Conservation (phyloP, 1,140 invertebrate species). For the Drosophila pallidifrons region DNA sequence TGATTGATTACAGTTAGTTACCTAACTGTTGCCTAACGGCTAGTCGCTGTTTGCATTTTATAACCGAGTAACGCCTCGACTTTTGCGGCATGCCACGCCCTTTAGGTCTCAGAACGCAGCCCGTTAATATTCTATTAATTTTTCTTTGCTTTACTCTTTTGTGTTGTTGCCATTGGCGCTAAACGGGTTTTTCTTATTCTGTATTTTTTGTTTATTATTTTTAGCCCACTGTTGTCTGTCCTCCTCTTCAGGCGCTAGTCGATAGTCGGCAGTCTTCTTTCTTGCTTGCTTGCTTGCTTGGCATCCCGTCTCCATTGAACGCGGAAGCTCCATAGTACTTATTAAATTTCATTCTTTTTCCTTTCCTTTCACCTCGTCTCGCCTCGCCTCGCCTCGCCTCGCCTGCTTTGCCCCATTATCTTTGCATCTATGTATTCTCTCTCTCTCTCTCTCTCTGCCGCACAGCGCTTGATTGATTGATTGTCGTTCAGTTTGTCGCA, state of each 20-base stretch:
- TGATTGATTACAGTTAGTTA: conserved; percentile 78
- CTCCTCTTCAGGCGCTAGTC: background rate
- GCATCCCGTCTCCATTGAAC: conserved; percentile 24
- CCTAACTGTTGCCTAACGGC: conserved; percentile 54
- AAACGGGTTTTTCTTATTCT: conserved; percentile 62
- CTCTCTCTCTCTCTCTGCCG: conserved; percentile 19
- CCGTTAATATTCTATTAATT: conserved; percentile 78
- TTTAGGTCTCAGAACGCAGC: conserved; percentile 10
- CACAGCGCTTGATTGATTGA: conserved; percentile 62
- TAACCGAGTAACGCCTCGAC: conserved; percentile 26
- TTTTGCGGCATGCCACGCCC: conserved; percentile 55
- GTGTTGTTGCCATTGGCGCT: conserved; percentile 43
- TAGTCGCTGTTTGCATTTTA: conserved; percentile 42
- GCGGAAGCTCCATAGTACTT: conserved; percentile 51
- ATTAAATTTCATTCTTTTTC: conserved; percentile 59
- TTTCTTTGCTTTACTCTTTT: conserved; percentile 7
- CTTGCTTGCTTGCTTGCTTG: conserved; percentile 21
- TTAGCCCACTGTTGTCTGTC: conserved; percentile 2
- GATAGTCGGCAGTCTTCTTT: conserved; percentile 10
- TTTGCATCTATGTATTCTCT: conserved; percentile 45
- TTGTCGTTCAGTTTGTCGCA: conserved; percentile 60
- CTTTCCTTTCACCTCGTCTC: background rate
- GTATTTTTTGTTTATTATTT: conserved; percentile 33
- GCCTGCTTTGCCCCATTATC: conserved; percentile 49
- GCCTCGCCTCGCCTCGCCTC: background rate